These are phyloP conservation scores for Spodoptera litura DNA, from an alignment of 1,140 invertebrate species.

Conservation along the genomic window DNA sequence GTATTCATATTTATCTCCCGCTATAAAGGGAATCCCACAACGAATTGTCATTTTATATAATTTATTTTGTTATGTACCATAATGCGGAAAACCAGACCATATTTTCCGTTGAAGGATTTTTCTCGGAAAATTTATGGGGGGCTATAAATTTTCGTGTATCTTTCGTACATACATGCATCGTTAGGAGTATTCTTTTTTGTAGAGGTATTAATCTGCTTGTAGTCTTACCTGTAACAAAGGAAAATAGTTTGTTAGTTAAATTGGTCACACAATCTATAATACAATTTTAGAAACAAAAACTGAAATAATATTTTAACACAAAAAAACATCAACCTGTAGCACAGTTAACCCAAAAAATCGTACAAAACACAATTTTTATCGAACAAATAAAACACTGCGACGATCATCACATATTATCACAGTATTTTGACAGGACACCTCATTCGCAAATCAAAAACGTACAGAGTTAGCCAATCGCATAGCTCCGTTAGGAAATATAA, in stretches of 20 bases:
- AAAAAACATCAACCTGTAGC: neutral
- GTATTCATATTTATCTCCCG: conserved; percentile 28
- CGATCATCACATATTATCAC: too few relatives aligned
- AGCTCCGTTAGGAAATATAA: neutral
- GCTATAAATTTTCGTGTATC: conserved; percentile 16
- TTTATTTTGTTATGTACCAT: conserved; percentile 23
- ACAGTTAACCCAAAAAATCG: neutral
- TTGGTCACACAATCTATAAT: neutral
- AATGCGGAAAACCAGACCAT: conserved; percentile 26
- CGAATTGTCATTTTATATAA: conserved; percentile 43
- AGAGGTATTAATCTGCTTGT: conserved; percentile 10
- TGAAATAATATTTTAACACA: too few relatives aligned
- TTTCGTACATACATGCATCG: conserved; percentile 6
- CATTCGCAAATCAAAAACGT: too few relatives aligned
- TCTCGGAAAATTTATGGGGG: conserved; percentile 32
- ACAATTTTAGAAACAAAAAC: too few relatives aligned
- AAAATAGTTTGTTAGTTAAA: conserved; percentile 1
- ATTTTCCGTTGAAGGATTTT: conserved; percentile 35
- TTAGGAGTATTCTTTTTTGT: conserved; percentile 31
- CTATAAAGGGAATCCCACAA: conserved; percentile 25
- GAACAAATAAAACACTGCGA: neutral
- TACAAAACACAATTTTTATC: neutral
- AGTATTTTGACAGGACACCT: too few relatives aligned
- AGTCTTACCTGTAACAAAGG: conserved; percentile 39
- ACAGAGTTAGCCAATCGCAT: too few relatives aligned